A percentile compares a stretch with the other conserved stretches of the same genome.
phyloP scores from a whole-genome alignment of 2,888 invertebrate species.

The Epistrophe grossulariae region DNA sequence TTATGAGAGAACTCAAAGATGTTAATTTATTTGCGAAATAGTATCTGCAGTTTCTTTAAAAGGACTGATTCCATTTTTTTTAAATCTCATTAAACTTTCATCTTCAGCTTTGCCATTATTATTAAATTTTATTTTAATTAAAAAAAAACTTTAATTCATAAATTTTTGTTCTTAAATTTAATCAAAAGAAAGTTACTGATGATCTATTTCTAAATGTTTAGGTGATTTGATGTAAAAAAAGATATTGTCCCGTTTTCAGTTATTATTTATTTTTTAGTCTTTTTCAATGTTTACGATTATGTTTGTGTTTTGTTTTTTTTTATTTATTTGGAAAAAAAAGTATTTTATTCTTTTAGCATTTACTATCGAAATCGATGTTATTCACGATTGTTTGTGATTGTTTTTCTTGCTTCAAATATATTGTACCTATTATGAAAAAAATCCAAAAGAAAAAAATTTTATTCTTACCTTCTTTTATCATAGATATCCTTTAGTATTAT shows the following conservation, averaged over 20 bases:
- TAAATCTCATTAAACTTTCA: background rate
- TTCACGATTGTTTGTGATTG: background rate
- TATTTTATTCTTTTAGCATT: background rate
- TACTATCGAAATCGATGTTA: background rate
- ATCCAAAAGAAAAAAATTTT: background rate
- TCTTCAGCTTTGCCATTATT: background rate
- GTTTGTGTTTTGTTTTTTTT: constrained; percentile 8
- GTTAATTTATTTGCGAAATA: too few relatives aligned
- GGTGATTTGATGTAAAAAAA: constrained; percentile 58
- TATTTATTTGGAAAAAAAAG: background rate
- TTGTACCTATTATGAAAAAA: background rate
- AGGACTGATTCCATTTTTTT: too few relatives aligned
- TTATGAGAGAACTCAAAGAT: too few relatives aligned
- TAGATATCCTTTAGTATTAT: constrained; percentile 31
- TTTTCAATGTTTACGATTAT: constrained; percentile 14
- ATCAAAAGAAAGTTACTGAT: background rate
- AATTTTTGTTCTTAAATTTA: background rate
- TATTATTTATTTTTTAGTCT: constrained; percentile 60
- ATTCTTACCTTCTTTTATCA: background rate
- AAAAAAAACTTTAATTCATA: background rate
- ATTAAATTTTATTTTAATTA: background rate
- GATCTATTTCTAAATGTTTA: constrained; percentile 29
- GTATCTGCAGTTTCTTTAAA: too few relatives aligned
- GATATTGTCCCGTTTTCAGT: constrained; percentile 72
- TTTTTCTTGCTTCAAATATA: background rate